These are phyloP conservation scores for Malurus elegans DNA, from an alignment of 2,113 vertebrate genomes.

Conservation along the genomic window DNA sequence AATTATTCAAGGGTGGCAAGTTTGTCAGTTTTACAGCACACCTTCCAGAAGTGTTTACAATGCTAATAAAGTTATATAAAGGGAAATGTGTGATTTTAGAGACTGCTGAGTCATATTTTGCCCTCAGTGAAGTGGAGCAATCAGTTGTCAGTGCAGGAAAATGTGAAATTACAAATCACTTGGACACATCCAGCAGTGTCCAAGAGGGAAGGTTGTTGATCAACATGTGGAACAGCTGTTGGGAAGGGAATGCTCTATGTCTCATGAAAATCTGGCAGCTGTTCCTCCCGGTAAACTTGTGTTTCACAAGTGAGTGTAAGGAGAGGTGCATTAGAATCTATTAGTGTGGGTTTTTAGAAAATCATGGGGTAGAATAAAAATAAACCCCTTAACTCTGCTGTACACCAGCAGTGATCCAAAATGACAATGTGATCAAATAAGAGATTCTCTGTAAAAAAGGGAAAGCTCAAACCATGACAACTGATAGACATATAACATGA, in stretches of 20 bases:
- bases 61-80: neutral
- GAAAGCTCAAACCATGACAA: neutral
- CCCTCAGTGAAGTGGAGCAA: neutral
- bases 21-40: neutral
- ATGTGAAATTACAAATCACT: neutral
- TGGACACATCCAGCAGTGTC: neutral
- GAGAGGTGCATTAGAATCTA: neutral
- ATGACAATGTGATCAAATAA: neutral
- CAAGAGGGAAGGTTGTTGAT: neutral
- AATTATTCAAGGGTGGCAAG: slow-evolving; percentile 6
- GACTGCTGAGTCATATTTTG: neutral
- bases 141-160: neutral
- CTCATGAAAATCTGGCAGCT: neutral
- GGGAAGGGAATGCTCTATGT: neutral
- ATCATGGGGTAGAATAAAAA: neutral
- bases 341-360: neutral
- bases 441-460: neutral
- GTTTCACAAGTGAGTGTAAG: neutral
- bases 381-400: neutral
- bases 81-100: neutral
- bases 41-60: neutral
- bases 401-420: neutral
- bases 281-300: neutral
- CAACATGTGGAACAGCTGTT: neutral
- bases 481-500: neutral